phyloP scores from a whole-genome alignment of 2,113 vertebrate species.

The Sander lucioperca region DNA sequence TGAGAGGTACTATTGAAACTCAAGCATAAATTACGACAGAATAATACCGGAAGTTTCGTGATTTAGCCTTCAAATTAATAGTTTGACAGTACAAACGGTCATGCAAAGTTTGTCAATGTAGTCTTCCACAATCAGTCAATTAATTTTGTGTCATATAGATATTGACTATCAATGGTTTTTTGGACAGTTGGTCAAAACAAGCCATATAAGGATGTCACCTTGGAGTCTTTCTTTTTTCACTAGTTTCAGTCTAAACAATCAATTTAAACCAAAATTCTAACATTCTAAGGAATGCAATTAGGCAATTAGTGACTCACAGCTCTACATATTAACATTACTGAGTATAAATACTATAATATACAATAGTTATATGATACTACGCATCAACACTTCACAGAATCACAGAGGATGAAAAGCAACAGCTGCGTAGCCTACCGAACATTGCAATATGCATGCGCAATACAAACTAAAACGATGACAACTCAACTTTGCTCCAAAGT shows the following conservation, averaged over 20 bases:
- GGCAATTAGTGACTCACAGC: neutral
- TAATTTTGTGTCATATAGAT: neutral
- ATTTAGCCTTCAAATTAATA: constrained; percentile 25
- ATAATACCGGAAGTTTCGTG: neutral
- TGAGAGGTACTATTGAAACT: neutral
- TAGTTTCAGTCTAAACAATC: neutral
- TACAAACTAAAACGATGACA: neutral
- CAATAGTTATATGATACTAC: neutral
- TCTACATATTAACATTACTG: neutral
- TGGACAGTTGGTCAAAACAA: neutral
- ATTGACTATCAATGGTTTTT: neutral
- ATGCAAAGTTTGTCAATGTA: neutral
- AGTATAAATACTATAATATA: neutral
- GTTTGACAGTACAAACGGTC: neutral
- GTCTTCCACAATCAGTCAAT: neutral
- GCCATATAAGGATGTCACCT: neutral
- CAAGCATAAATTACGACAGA: neutral
- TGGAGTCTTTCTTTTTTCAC: neutral
- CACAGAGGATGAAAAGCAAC: neutral
- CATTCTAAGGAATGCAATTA: neutral
- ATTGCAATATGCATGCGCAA: neutral
- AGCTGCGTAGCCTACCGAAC: neutral
- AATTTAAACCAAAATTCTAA: neutral
- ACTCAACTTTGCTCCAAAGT: neutral
- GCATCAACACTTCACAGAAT: neutral